Evolutionary conservation across 2,888 invertebrate genomes (phyloP).

Genomic region (Drosophila recens): DNA sequence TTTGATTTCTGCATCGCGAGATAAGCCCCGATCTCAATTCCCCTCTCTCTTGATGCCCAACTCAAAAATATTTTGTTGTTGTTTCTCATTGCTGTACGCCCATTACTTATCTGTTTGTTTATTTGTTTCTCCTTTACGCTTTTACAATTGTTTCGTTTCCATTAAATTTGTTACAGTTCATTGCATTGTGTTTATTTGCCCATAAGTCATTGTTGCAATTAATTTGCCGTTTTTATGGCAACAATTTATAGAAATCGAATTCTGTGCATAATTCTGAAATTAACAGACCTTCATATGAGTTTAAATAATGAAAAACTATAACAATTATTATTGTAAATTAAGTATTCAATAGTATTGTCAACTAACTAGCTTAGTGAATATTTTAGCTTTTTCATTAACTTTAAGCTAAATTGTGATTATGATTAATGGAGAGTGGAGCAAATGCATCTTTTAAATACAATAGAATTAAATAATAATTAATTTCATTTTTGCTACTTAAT

Average conservation of each 20-base stretch:
- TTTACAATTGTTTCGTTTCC: constrained; percentile 9
- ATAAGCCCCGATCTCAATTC: constrained; percentile 14
- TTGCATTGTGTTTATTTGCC: constrained; percentile 43
- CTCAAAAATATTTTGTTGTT: constrained; percentile 23
- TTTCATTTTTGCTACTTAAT: constrained; percentile 7
- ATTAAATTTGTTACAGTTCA: constrained; percentile 56
- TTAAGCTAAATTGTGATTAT: no score
- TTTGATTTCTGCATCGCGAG: constrained; percentile 30
- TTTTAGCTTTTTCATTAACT: not conserved
- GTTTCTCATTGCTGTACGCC: constrained; percentile 30
- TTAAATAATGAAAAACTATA: not conserved
- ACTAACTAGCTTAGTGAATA: not conserved
- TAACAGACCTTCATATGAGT: not conserved
- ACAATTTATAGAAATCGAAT: constrained; percentile 57
- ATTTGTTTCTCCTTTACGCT: constrained; percentile 31
- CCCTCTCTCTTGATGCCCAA: not conserved
- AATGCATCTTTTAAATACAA: not conserved
- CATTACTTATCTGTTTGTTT: constrained; percentile 31
- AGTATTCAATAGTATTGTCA: not conserved
- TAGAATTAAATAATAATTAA: constrained; percentile 3
- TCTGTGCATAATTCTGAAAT: constrained; percentile 7
- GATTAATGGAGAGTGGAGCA: not conserved
- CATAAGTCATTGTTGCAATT: constrained; percentile 58
- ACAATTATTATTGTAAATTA: not conserved
- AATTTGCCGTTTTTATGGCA: constrained; percentile 56